phyloP scores from a whole-genome alignment of 1,140 invertebrate species.

The Goniozus legneri region DNA sequence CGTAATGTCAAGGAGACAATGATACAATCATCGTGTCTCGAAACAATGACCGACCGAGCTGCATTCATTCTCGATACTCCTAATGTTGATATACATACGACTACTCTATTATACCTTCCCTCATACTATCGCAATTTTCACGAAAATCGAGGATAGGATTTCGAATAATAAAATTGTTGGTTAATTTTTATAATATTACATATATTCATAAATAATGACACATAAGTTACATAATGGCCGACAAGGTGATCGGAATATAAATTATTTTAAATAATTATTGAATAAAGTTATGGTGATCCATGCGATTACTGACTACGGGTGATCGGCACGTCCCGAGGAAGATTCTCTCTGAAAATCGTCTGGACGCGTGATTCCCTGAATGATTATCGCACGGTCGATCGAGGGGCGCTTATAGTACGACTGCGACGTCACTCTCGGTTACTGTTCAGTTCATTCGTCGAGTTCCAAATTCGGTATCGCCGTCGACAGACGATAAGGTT shows the following conservation, averaged over 20 bases:
- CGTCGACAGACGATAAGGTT: background rate
- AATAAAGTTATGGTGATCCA: slow-evolving; percentile 32
- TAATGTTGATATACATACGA: too few relatives aligned
- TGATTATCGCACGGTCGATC: slow-evolving; percentile 15
- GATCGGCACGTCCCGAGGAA: slow-evolving; percentile 10
- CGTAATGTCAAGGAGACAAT: slow-evolving; percentile 7
- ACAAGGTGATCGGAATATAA: slow-evolving; percentile 29
- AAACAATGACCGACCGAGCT: too few relatives aligned
- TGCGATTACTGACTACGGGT: slow-evolving; percentile 46
- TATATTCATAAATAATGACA: slow-evolving; percentile 55
- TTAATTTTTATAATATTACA: slow-evolving; percentile 37
- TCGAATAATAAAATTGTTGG: too few relatives aligned
- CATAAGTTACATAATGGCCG: slow-evolving; percentile 51
- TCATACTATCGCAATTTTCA: too few relatives aligned
- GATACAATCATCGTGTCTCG: background rate
- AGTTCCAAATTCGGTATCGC: slow-evolving; percentile 7
- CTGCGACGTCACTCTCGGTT: slow-evolving; percentile 8
- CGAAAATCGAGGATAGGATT: too few relatives aligned
- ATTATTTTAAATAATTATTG: slow-evolving; percentile 46
- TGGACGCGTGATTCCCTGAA: slow-evolving; percentile 12
- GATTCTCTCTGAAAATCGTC: too few relatives aligned
- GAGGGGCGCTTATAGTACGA: slow-evolving; percentile 14
- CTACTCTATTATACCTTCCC: too few relatives aligned
- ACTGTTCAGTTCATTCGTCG: slow-evolving; percentile 7
- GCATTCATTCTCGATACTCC: too few relatives aligned